Base-by-base conservation (phyloP, 2,888 invertebrate genomes). In the Lordiphosa fenestrarum region DNA sequence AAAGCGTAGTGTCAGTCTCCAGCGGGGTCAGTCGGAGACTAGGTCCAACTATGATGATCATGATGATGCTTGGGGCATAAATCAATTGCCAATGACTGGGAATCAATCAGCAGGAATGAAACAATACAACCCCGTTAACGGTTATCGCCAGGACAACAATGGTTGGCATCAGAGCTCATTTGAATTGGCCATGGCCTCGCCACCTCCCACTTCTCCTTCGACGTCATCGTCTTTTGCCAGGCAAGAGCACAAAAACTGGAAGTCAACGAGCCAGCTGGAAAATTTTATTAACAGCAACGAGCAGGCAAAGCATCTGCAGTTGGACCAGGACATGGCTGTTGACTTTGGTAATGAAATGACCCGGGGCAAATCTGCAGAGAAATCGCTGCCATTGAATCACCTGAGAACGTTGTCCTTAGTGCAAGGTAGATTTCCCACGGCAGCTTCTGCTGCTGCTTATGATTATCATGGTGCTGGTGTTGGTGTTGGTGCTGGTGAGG, bases 331-430 rank as follows among this genome's bases (percentile, higher is more conserved):
- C 62, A 66, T 59, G 65, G 57, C 47, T 84, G 85, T 80, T 81
- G 84, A 81, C 84, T 81, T 69, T 76, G 63, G 67, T 85, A 80
- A 80, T 78, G 73, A 78, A 84, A 73, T 72, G 66, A 71, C 86
- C 73, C 64, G 71, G 71, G 72, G 85, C 71, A 71, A 41, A 50
- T 68, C 68, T 64, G 58, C 63, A 59, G 77, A 85, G 68, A 75
- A 80, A 85, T 78, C 70, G 62, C 60, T 42, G 69, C 65, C 83
- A 78, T 66, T 78, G 68, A 75, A 71, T 72, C 72, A 76, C 62
- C 81, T 69, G 71, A 60, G 54, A 71, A 54, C 40, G 35, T 41
- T 49, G 55, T 36, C 51, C 53, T 52, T 40, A 30, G 46, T 37
- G 46, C 35, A 48, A 23, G 52, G 25, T 44, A 55, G 53, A 71